A percentile compares a stretch with the other conserved stretches of the same genome.
Conservation (phyloP, 2,113 vertebrate genomes). For the Odocoileus hemionus region DNA sequence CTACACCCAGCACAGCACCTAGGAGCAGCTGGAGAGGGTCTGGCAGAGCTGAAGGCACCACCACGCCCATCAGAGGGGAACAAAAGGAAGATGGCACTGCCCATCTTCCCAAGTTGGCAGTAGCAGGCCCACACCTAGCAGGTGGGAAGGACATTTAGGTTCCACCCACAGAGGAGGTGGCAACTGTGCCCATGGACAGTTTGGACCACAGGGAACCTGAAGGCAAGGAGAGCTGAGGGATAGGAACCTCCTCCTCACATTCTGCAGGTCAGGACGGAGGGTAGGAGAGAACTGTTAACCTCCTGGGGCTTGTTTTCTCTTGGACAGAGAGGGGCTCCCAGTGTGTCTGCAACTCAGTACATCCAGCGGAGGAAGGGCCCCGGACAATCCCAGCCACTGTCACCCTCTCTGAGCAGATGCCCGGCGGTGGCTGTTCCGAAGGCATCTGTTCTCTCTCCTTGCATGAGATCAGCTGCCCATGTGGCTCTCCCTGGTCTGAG, state of each 20-base stretch:
- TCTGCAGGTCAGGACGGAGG: neutral
- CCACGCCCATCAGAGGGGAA: neutral
- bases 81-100: neutral
- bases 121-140: neutral
- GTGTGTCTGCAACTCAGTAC: fast-evolving
- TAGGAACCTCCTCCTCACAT: neutral
- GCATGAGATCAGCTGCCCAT: fast-evolving
- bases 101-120: neutral
- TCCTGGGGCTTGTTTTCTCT: neutral
- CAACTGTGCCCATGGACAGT: neutral
- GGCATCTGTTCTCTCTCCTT: neutral
- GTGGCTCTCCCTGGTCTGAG: neutral
- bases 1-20: neutral
- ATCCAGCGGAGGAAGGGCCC: neutral
- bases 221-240: neutral
- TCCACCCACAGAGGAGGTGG: too few species aligned
- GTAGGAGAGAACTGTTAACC: fast-evolving
- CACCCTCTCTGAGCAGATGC: neutral
- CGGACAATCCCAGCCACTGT: fast-evolving
- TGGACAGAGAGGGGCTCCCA: neutral
- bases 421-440: fast-evolving
- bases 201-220: neutral
- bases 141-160: neutral
- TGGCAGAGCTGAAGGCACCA: neutral
- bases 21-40: neutral